Evolutionary conservation across 1,140 invertebrate species (phyloP), one percentile per base, ranked within the genome.

Genomic region (Leptinotarsa defecta): DNA sequence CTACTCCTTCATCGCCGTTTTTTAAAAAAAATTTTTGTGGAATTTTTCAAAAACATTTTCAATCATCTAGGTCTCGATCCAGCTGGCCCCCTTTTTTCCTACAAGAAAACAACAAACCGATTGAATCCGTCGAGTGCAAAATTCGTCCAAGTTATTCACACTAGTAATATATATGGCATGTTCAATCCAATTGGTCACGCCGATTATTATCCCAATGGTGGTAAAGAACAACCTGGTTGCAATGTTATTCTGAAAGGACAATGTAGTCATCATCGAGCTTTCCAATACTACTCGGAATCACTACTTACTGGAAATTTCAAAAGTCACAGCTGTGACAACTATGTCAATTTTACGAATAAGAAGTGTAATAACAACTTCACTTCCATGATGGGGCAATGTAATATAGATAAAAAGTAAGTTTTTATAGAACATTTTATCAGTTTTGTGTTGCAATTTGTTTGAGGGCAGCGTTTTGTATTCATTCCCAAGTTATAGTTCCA

Each of bases 141-240:
- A 4, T 91, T 90, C 77, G 91, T 92, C 0, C 89, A 92, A 76
- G 87, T 91, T 1, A 88, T 93, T 52, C 92, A 93, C 80, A 90
- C 91, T 0, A 65, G 20, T 34, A 43, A 43, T 43, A 43, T 43
- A 43, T 75, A 86, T 92, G 34, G 91, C 90, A 3, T 91, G 91
- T 78, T 83, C 84, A 52, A 88, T 87, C 2, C 87, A 89, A 0
- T 82, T 92, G 72, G 91, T 4, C 89, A 92, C 81, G 90, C 89
- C 48, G 92, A 94, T 84, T 94, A 93, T 81, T 93, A 91, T 83
- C 90, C 91, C 15, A 93, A 93, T 81, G 91, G 91, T 43, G 91
- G 91, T 5, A 85, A 84, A 1, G 79, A 85, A 13, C 93, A 94
- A 81, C 91, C 91, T 8, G 93, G 93, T 2, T 95, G 94, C 74